A percentile compares a stretch with the other conserved stretches of the same genome.
Conservation (phyloP, 2,888 invertebrate species). For the Parascotia fuliginaria region DNA sequence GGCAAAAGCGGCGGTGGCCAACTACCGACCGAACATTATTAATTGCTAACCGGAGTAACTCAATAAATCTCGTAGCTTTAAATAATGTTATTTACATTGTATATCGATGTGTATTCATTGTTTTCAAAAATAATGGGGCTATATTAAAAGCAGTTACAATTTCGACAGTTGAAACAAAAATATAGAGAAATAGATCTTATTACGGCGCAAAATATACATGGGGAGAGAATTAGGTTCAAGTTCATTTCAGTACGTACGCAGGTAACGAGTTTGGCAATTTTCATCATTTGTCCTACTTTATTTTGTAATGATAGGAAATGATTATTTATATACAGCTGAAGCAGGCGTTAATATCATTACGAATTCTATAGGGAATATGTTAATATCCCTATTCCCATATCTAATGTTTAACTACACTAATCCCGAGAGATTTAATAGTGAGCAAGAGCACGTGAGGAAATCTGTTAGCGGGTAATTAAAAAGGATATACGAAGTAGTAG, state of each 20-base stretch:
- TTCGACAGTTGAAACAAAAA: conserved; percentile 24
- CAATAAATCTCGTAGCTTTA: conserved; percentile 45
- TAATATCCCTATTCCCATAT: too few relatives aligned
- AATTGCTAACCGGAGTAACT: conserved; percentile 36
- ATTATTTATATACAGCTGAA: neutral
- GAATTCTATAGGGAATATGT: too few relatives aligned
- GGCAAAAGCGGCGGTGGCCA: conserved; percentile 22
- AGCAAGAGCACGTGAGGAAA: too few relatives aligned
- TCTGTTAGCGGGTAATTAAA: too few relatives aligned
- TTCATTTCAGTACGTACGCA: conserved; percentile 4
- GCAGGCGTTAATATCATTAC: too few relatives aligned
- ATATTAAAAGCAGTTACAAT: conserved; percentile 32
- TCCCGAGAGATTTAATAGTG: too few relatives aligned
- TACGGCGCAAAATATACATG: conserved; percentile 25
- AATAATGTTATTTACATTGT: conserved; percentile 45
- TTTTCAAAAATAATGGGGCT: conserved; percentile 33
- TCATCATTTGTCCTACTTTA: conserved; percentile 4
- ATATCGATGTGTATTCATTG: conserved; percentile 36
- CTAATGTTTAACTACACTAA: too few relatives aligned
- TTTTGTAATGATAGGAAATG: conserved; percentile 1
- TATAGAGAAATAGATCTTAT: conserved; percentile 16
- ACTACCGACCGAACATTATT: conserved; percentile 33
- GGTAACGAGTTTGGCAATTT: conserved; percentile 1
- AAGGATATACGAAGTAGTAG: too few relatives aligned
- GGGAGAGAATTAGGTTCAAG: conserved; percentile 21